Percentiles rank a stretch among this genome's conserved stretches.
Conservation (phyloP, 2,797 vertebrate species). For the Channa striata region DNA sequence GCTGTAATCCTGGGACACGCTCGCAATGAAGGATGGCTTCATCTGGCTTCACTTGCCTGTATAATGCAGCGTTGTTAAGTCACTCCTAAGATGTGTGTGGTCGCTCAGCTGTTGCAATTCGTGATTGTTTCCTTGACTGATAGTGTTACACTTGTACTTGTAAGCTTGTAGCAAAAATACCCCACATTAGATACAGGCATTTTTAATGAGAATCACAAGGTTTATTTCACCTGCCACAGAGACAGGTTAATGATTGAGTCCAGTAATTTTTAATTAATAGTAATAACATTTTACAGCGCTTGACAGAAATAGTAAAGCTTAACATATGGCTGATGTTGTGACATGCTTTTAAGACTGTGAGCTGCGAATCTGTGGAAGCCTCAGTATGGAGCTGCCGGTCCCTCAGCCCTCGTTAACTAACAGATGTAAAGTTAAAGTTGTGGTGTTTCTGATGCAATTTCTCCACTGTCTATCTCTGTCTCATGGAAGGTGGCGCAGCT, state of each 20-base stretch:
- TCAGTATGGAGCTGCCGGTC: not conserved
- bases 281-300: conserved; percentile 45
- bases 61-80: conserved; percentile 39
- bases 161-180: conserved; percentile 50
- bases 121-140: conserved; percentile 56
- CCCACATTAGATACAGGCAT: conserved; percentile 23
- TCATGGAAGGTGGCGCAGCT: too few relatives aligned
- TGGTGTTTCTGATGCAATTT: too few relatives aligned
- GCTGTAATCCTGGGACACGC: conserved; percentile 51
- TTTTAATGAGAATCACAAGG: conserved; percentile 38
- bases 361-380: not conserved
- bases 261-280: conserved; percentile 64
- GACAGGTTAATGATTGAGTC: conserved; percentile 59
- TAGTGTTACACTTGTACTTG: conserved; percentile 31
- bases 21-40: conserved; percentile 51
- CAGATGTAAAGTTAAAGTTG: too few relatives aligned
- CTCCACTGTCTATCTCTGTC: too few relatives aligned
- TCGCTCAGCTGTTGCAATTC: conserved; percentile 37
- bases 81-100: conserved; percentile 36
- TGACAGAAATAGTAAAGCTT: conserved; percentile 24
- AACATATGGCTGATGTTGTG: conserved; percentile 3
- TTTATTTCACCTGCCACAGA: conserved; percentile 33
- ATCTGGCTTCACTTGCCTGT: conserved; percentile 47
- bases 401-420: not conserved
- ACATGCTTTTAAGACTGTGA: not conserved